Percentiles rank a stretch among this genome's conserved stretches.
phyloP scores from a whole-genome alignment of 2,113 vertebrate species.

The Phasianus colchicus region DNA sequence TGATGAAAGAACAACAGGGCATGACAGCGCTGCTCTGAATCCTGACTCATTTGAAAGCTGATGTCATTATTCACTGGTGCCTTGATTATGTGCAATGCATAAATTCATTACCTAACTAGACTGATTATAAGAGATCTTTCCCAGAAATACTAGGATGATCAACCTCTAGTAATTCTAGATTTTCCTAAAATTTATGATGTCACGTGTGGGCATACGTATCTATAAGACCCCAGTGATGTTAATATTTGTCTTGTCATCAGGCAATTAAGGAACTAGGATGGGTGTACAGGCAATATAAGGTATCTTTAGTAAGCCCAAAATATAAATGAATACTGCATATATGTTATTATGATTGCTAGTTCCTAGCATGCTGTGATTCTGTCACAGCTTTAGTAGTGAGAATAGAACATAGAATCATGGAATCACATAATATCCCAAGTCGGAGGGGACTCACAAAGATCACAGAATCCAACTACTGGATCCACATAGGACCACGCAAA shows the following conservation, averaged over 20 bases:
- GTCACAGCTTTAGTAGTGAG: neutral
- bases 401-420: neutral
- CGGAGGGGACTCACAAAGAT: too few relatives aligned
- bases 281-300: neutral
- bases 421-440: too few relatives aligned
- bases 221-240: fast-evolving
- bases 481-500: too few relatives aligned
- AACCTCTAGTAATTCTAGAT: neutral
- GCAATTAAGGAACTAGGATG: neutral
- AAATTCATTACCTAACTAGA: constrained; percentile 23
- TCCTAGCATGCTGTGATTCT: neutral
- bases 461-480: too few relatives aligned
- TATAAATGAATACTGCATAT: neutral
- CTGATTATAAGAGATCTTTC: neutral
- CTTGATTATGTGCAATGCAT: neutral
- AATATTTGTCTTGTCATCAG: neutral
- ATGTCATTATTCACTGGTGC: constrained; percentile 8
- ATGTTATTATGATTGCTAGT: neutral
- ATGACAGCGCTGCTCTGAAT: neutral
- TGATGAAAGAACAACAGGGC: constrained; percentile 23
- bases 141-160: neutral
- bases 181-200: neutral
- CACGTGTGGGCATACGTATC: neutral
- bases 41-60: constrained; percentile 25
- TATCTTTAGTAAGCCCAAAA: neutral